A percentile compares a stretch with the other conserved stretches of the same genome.
Evolutionary conservation across 92 coral and sea anemone species (phyloP).

Genomic region (Epizoanthus scotinus): DNA sequence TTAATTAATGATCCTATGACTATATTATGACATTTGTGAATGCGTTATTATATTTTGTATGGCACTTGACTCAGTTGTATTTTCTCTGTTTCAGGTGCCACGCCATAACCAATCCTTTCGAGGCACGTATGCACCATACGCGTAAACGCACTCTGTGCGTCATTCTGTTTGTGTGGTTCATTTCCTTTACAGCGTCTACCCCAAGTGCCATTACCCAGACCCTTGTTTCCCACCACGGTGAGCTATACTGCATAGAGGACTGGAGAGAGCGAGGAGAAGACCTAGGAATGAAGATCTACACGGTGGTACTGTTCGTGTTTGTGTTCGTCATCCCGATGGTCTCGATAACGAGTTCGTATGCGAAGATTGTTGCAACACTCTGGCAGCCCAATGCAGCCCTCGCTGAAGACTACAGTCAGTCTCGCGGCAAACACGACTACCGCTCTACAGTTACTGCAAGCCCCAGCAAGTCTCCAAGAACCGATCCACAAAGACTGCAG

Average conservation of each 20-base stretch:
- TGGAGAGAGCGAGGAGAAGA: slow-evolving; percentile 58
- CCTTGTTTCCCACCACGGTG: neutral
- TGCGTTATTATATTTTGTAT: too few species aligned
- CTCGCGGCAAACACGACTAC: neutral
- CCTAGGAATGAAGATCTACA: slow-evolving; percentile 54
- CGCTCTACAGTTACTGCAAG: neutral
- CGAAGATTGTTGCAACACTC: slow-evolving; percentile 59
- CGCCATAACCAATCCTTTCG: slow-evolving; percentile 85
- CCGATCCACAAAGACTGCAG: slow-evolving; percentile 9
- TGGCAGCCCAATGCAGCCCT: slow-evolving; percentile 63
- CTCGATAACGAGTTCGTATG: slow-evolving; percentile 65
- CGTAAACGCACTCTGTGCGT: slow-evolving; percentile 52
- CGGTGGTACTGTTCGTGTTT: slow-evolving; percentile 56
- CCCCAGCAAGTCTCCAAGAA: neutral
- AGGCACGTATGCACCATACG: slow-evolving; percentile 66
- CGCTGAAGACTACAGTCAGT: slow-evolving; percentile 23
- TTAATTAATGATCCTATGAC: too few species aligned
- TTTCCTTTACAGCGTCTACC: slow-evolving; percentile 60
- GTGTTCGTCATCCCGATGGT: slow-evolving; percentile 75
- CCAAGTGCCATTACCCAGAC: slow-evolving; percentile 62
- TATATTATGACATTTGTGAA: too few species aligned
- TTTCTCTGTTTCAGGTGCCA: slow-evolving; percentile 55
- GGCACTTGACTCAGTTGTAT: neutral
- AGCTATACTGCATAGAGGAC: slow-evolving; percentile 45
- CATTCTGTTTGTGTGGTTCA: slow-evolving; percentile 65